Conservation (phyloP, 2,888 invertebrate genomes). For the Lordiphosa fenestrarum region DNA sequence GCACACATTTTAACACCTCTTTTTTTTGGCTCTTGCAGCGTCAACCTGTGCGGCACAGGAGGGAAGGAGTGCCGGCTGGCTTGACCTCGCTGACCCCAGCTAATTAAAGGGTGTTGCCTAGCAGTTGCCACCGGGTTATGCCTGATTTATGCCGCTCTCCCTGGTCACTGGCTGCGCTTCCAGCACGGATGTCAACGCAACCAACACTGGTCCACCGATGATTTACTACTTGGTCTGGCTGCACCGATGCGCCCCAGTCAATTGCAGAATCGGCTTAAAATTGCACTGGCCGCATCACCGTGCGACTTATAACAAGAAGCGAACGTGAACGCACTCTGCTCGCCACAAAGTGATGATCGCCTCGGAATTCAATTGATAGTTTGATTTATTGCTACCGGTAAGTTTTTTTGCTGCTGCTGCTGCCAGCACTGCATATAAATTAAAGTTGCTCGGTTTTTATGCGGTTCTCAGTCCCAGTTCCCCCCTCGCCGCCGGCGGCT, state of each 20-base stretch:
- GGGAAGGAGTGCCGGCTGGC: slow-evolving; percentile 23
- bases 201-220: slow-evolving; percentile 35
- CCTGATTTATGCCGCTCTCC: slow-evolving; percentile 75
- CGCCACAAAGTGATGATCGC: slow-evolving; percentile 76
- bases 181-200: slow-evolving; percentile 72
- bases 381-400: slow-evolving; percentile 80
- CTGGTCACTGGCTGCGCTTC: slow-evolving; percentile 39
- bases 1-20: slow-evolving; percentile 76
- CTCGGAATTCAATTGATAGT: slow-evolving; percentile 80
- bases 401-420: slow-evolving; percentile 44
- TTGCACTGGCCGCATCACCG: slow-evolving; percentile 54
- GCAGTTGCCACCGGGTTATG: slow-evolving; percentile 40
- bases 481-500: not conserved
- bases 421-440: slow-evolving; percentile 67
- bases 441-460: slow-evolving; percentile 62
- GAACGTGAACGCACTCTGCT: slow-evolving; percentile 18
- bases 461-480: slow-evolving; percentile 19
- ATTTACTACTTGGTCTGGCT: slow-evolving; percentile 59
- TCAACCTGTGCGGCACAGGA: slow-evolving; percentile 22
- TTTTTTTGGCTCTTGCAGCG: slow-evolving; percentile 19
- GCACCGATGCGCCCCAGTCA: slow-evolving; percentile 66
- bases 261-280: slow-evolving; percentile 73
- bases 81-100: not conserved
- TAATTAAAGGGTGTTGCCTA: too few relatives aligned
- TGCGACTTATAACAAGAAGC: slow-evolving; percentile 70